Evolutionary conservation across 1,140 invertebrate genomes (phyloP).

Genomic region (Atopsyche davidsoni): DNA sequence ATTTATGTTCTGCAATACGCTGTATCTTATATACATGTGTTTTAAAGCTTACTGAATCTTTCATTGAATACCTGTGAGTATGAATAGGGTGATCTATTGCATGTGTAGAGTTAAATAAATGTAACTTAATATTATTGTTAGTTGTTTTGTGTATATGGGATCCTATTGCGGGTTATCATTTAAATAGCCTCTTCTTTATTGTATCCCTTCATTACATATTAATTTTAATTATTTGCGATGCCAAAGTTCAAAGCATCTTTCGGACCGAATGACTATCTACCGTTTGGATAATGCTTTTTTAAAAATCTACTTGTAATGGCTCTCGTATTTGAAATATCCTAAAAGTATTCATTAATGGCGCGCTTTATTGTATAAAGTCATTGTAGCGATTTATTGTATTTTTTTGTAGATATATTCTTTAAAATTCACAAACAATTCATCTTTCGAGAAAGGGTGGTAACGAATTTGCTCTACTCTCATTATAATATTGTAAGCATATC

Average conservation of each 20-base stretch:
- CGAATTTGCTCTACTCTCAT: no score
- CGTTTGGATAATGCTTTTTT: no score
- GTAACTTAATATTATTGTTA: conserved; percentile 1
- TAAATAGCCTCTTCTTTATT: background rate
- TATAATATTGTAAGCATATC: no score
- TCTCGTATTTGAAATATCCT: no score
- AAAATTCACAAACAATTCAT: no score
- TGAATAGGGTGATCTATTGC: conserved; percentile 1
- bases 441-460: no score
- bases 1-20: background rate
- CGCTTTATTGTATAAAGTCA: no score
- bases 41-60: conserved; percentile 2
- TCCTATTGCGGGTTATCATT: conserved; percentile 1
- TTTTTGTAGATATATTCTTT: no score
- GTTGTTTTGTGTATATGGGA: conserved; percentile 5
- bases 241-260: background rate
- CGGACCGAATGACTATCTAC: no score
- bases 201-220: background rate
- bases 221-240: conserved; percentile 3
- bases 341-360: no score
- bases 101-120: conserved; percentile 4
- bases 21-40: background rate
- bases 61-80: conserved; percentile 3
- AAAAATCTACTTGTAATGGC: no score
- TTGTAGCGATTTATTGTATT: no score